A percentile compares a stretch with the other conserved stretches of the same genome.
These are phyloP conservation scores for Cheilinus undulatus DNA, from an alignment of 2,113 vertebrate species.

Conservation along the genomic window DNA sequence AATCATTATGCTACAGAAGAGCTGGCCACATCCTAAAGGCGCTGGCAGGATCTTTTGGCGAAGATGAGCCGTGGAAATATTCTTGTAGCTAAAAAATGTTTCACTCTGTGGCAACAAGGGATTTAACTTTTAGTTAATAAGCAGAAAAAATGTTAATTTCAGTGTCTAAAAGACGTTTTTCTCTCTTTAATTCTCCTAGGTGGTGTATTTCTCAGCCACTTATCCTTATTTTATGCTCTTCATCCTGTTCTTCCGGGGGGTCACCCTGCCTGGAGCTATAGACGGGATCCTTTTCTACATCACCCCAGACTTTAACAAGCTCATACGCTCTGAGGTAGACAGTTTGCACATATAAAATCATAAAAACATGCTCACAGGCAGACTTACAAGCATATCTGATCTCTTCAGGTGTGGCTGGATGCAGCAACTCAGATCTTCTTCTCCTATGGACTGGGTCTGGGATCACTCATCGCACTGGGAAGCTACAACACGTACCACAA, in stretches of 20 bases:
- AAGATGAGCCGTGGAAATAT: conserved; percentile 32
- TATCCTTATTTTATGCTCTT: conserved; percentile 94
- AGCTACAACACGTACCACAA: conserved; percentile 93
- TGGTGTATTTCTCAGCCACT: conserved; percentile 94
- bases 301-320: conserved; percentile 91
- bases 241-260: conserved; percentile 91
- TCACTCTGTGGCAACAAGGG: background rate
- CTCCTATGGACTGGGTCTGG: conserved; percentile 91
- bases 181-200: conserved; percentile 74
- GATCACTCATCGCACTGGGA: conserved; percentile 91
- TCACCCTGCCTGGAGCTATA: conserved; percentile 90
- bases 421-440: conserved; percentile 96
- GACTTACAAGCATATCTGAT: background rate
- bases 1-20: conserved; percentile 62
- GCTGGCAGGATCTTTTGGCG: conserved; percentile 12
- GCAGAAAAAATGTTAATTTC: background rate
- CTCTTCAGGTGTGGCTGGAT: conserved; percentile 95
- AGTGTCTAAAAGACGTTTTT: background rate
- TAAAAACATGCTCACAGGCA: background rate
- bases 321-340: conserved; percentile 87
- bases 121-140: conserved; percentile 1
- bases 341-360: background rate
- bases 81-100: conserved; percentile 6
- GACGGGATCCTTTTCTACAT: conserved; percentile 93
- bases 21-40: conserved; percentile 17